A percentile compares a stretch with the other conserved stretches of the same genome.
Evolutionary conservation across 2,797 vertebrate species (phyloP).

Genomic region (Ambastaia sidthimunki): DNA sequence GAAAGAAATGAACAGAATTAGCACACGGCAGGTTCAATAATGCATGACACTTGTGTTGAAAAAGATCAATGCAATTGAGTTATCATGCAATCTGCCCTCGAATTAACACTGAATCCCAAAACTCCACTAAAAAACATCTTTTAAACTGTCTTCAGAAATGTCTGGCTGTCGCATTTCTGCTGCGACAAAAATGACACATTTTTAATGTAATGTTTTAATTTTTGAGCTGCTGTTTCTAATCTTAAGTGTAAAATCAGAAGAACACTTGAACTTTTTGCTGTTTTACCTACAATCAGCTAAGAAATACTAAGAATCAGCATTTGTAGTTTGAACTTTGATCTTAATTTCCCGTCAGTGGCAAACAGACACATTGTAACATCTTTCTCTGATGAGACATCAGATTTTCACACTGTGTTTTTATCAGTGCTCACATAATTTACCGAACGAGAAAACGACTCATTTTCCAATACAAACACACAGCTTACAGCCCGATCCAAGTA

Average conservation of each 20-base stretch:
- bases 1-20: constrained; percentile 27
- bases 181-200: too few species aligned
- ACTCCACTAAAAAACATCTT: not conserved
- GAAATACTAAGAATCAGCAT: not conserved
- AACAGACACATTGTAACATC: not conserved
- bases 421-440: not conserved
- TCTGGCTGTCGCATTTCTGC: too few species aligned
- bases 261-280: too few species aligned
- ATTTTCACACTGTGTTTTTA: not conserved
- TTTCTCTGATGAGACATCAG: constrained; percentile 1
- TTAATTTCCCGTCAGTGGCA: not conserved
- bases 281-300: too few species aligned
- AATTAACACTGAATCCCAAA: not conserved
- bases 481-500: too few species aligned
- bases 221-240: too few species aligned
- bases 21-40: not conserved
- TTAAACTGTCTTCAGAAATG: not conserved
- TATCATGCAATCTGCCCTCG: not conserved
- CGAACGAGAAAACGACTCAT: not conserved
- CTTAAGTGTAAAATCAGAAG: too few species aligned
- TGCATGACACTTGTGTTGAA: not conserved
- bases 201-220: not conserved
- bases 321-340: not conserved
- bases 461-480: too few species aligned
- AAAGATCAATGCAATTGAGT: not conserved